Evolutionary conservation across 2,888 invertebrate species (phyloP).

Genomic region (Cheilosia grossa): DNA sequence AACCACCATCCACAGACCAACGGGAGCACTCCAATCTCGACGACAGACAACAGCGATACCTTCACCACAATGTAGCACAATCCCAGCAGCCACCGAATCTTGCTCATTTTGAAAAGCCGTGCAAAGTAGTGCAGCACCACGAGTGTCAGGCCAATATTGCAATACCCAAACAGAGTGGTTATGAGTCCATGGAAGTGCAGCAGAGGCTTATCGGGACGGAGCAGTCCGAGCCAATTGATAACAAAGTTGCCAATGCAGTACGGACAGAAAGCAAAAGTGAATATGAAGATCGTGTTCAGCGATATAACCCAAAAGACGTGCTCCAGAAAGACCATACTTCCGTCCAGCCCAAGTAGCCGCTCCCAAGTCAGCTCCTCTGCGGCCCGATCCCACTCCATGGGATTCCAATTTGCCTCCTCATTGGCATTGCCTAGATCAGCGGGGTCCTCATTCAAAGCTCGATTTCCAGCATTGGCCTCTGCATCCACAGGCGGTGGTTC

Average conservation of each 20-base stretch:
- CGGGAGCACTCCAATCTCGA: constrained; percentile 98
- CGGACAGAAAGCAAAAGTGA: constrained; percentile 98
- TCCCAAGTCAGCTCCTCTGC: constrained; percentile 99
- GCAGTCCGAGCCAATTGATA: constrained; percentile 87
- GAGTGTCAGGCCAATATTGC: constrained; percentile 92
- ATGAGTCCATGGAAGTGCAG: constrained; percentile 96
- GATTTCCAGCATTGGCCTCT: constrained; percentile 82
- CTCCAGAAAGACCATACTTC: constrained; percentile 97
- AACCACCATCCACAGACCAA: constrained; percentile 99
- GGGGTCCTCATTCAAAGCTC: constrained; percentile 83
- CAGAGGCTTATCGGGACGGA: constrained; percentile 83
- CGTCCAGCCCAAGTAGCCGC: constrained; percentile 96
- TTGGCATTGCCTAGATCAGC: constrained; percentile 79
- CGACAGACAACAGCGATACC: constrained; percentile 96
- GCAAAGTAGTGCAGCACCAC: constrained; percentile 94
- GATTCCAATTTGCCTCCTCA: constrained; percentile 94
- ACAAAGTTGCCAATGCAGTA: constrained; percentile 96
- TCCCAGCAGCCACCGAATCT: constrained; percentile 93
- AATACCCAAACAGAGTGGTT: constrained; percentile 96
- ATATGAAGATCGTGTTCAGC: constrained; percentile 97
- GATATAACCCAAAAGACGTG: constrained; percentile 99
- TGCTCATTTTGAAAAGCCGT: constrained; percentile 90
- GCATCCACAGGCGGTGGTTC: constrained; percentile 80
- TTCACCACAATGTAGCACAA: constrained; percentile 92
- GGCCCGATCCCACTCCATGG: constrained; percentile 99